Conservation (phyloP, 2,797 vertebrate species). For the Poecilia gillii region DNA sequence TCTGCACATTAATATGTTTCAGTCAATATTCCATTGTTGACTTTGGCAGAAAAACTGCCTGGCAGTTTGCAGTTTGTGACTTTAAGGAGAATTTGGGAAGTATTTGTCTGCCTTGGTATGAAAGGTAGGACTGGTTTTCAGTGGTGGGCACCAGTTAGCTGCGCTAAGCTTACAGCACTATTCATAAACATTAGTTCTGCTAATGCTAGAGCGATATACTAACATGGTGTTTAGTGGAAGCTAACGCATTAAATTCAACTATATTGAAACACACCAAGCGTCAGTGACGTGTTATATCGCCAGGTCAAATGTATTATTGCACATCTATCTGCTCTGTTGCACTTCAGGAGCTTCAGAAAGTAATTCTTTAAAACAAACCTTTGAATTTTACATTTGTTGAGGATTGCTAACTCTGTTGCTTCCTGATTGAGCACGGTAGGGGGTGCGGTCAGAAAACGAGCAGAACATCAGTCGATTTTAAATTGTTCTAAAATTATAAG, state of each 20-base stretch:
- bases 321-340: background rate
- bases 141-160: background rate
- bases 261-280: background rate
- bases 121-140: constrained; percentile 41
- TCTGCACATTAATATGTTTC: background rate
- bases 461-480: background rate
- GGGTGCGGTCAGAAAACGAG: background rate
- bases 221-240: background rate
- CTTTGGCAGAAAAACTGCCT: constrained; percentile 1
- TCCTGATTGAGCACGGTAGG: background rate
- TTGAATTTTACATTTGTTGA: background rate
- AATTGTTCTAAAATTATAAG: background rate
- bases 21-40: background rate
- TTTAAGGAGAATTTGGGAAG: constrained; percentile 43
- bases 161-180: background rate
- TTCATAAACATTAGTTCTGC: background rate
- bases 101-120: constrained; percentile 50
- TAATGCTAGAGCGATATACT: background rate
- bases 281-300: background rate
- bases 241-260: background rate
- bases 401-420: background rate
- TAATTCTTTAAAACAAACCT: background rate
- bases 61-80: constrained; percentile 44
- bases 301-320: background rate
- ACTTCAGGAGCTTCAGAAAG: background rate